Evolutionary conservation across 1,140 invertebrate genomes (phyloP).

Genomic region (Chymomyza costata): DNA sequence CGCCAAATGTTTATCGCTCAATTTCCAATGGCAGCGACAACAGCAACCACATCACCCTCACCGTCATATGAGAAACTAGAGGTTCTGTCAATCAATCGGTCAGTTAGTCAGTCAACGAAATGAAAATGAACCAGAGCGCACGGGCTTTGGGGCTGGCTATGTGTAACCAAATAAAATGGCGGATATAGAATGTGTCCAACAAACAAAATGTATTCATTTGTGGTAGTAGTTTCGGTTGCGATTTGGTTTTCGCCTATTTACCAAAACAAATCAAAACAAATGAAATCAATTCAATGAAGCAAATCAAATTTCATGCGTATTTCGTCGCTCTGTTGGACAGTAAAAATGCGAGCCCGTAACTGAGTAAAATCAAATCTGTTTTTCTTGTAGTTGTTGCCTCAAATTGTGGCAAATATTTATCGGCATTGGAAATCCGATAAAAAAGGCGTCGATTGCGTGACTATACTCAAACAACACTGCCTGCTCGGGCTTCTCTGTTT

Average conservation of each 20-base stretch:
- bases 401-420: constrained; percentile 37
- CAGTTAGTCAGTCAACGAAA: constrained; percentile 58
- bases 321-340: constrained; percentile 61
- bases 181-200: too few species aligned
- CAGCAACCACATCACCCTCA: background rate
- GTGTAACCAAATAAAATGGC: too few species aligned
- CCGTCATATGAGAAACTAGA: constrained; percentile 9
- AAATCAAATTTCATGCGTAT: constrained; percentile 71
- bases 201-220: constrained; percentile 62
- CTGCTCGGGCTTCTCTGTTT: too few species aligned
- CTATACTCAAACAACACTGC: too few species aligned
- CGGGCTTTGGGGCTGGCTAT: constrained; percentile 20
- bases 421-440: too few species aligned
- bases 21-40: constrained; percentile 14
- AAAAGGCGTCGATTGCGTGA: too few species aligned
- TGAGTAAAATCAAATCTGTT: constrained; percentile 53
- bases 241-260: constrained; percentile 63
- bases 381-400: constrained; percentile 30
- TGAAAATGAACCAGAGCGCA: constrained; percentile 61
- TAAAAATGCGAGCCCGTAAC: constrained; percentile 31
- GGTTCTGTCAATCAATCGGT: too few species aligned
- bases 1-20: constrained; percentile 63
- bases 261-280: constrained; percentile 66
- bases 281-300: constrained; percentile 71
- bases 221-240: constrained; percentile 37